These are phyloP conservation scores for Morpho deidamia DNA, from an alignment of 2,888 invertebrate genomes.

Conservation along the genomic window DNA sequence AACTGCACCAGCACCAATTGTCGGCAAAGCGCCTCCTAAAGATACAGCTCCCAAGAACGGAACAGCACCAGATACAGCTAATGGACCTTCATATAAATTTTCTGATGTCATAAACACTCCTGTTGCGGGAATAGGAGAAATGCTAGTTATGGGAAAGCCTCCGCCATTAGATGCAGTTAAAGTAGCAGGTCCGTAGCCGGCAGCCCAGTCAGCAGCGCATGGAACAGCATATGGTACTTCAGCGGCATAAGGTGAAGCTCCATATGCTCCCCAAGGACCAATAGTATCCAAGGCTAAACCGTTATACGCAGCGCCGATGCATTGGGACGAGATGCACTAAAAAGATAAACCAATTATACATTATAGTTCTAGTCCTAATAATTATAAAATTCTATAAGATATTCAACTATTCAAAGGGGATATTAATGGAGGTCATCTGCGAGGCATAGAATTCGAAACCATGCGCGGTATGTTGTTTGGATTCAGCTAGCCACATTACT, in stretches of 20 bases:
- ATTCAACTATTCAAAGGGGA: too few relatives aligned
- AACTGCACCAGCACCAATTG: slow-evolving; percentile 39
- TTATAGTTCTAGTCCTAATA: too few relatives aligned
- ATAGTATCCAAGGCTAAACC: slow-evolving; percentile 5
- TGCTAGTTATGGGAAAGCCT: slow-evolving; percentile 38
- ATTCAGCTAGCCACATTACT: too few relatives aligned
- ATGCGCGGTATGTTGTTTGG: too few relatives aligned
- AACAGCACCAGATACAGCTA: slow-evolving; percentile 41
- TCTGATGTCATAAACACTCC: slow-evolving; percentile 44
- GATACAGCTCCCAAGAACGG: slow-evolving; percentile 46
- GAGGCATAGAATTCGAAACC: too few relatives aligned
- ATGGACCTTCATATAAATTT: slow-evolving; percentile 41
- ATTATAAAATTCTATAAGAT: too few relatives aligned
- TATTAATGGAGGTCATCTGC: too few relatives aligned
- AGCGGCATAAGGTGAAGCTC: slow-evolving; percentile 4
- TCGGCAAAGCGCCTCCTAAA: slow-evolving; percentile 40
- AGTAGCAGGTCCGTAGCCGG: slow-evolving; percentile 34
- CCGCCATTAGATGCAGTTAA: slow-evolving; percentile 43
- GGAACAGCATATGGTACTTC: slow-evolving; percentile 7
- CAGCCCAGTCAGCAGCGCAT: slow-evolving; percentile 23
- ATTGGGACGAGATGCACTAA: slow-evolving; percentile 24
- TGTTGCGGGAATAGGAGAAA: slow-evolving; percentile 38
- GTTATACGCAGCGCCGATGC: slow-evolving; percentile 15
- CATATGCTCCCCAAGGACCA: background rate
- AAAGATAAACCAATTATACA: background rate